Base-by-base conservation (phyloP, 2,113 vertebrate genomes). In the Tamias sibiricus region DNA sequence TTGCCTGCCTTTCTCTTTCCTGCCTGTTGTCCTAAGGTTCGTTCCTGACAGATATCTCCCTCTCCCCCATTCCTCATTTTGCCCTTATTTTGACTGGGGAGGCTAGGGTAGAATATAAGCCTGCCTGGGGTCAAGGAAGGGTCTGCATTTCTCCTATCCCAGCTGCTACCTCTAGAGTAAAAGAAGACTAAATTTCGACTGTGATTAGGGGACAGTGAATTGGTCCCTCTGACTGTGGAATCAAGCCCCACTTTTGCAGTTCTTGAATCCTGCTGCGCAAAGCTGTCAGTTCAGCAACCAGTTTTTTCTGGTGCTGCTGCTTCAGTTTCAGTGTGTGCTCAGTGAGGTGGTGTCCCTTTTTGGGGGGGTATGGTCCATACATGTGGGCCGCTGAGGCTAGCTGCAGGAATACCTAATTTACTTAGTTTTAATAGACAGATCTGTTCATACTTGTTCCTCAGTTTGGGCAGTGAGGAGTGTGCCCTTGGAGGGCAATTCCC, bases 341-440 rank as follows among this genome's bases (percentile, higher is more conserved):
- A 71, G 84, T 62, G 79, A 96, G 84, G 91, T 75, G 66, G 91
- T 49, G 57, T 97, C 97, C 90, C 40, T 8, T 91, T 96, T 96
- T 89, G 42, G 87, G 19, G 9, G 69, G 87, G 19, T 71, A 2
- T 12, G 69, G 97, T 95, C 94, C 62, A 57, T 44, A 97, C 30
- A 2, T 95, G 92, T 85, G 66, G 83, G 91, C 74, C 88, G 88
- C 77, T 71, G 24, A n/a, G 95, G 92, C 96, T 86, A 91, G 40
- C 94, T 95, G 90, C 91, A 94, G 95, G 94, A 97, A 74, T 97
- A 96, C 97, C 98, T 96, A 59, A 79, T 97, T 97, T 97, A 81
- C 96, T 40, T 86, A 0, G 0, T 82, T 52, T 98, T 97, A 97
- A 95, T 95, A 98, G 96, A 83, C 79, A 96, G 94, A 94, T 98